phyloP scores from a whole-genome alignment of 1,140 invertebrate species.

The Pseudomyrmex dendroicus region DNA sequence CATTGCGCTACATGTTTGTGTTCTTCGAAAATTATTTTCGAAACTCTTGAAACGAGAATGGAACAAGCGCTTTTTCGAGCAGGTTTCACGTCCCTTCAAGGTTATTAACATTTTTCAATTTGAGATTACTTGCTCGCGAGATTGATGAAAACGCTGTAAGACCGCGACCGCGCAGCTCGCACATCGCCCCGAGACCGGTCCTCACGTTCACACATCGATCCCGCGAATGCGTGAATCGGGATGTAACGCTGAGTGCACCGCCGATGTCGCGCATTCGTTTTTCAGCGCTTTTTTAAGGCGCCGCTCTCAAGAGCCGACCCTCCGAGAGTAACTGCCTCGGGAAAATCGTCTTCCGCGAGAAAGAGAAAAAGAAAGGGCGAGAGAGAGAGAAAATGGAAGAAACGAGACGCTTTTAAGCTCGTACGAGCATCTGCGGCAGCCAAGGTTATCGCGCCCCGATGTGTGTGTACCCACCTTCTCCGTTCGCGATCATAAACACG shows the following conservation, averaged over 20 bases:
- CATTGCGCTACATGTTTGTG: too few species aligned
- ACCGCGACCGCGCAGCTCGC: not conserved
- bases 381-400: not conserved
- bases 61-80: too few species aligned
- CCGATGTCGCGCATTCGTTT: slow-evolving; percentile 75
- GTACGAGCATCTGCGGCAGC: slow-evolving; percentile 54
- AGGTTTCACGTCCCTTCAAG: too few species aligned
- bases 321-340: slow-evolving; percentile 44
- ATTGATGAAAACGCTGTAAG: not conserved
- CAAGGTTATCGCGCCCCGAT: slow-evolving; percentile 32
- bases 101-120: not conserved
- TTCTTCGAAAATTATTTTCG: too few species aligned
- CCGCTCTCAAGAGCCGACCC: slow-evolving; percentile 48
- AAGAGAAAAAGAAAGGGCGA: not conserved
- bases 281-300: slow-evolving; percentile 70
- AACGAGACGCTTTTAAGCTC: slow-evolving; percentile 53
- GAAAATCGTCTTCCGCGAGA: slow-evolving; percentile 47
- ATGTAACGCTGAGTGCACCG: slow-evolving; percentile 73
- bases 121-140: not conserved
- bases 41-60: too few species aligned
- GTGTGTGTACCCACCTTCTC: slow-evolving; percentile 23
- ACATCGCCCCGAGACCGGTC: not conserved
- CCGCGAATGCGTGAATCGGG: slow-evolving; percentile 65
- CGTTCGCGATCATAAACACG: slow-evolving; percentile 51
- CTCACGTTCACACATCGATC: slow-evolving; percentile 63